phyloP scores from a whole-genome alignment of 2,888 invertebrate species.

The Drosophila acutilabella region DNA sequence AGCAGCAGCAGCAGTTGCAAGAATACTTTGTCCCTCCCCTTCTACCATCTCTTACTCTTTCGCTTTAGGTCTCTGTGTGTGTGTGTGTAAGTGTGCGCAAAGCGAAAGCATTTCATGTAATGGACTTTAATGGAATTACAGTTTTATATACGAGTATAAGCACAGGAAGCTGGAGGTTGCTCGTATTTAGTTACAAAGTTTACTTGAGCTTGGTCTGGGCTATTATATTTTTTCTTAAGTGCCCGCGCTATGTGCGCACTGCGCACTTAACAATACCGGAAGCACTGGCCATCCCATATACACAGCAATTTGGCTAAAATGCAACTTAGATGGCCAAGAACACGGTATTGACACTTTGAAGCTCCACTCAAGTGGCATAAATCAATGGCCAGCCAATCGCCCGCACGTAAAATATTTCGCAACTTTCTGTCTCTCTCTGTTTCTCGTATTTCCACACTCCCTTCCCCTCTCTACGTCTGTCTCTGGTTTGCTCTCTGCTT shows the following conservation, averaged over 20 bases:
- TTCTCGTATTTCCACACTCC: neutral
- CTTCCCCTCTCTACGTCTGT: neutral
- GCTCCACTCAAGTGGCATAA: constrained; percentile 77
- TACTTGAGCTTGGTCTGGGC: constrained; percentile 76
- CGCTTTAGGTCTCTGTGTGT: neutral
- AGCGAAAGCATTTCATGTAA: constrained; percentile 72
- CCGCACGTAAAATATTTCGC: constrained; percentile 78
- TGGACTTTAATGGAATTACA: constrained; percentile 81
- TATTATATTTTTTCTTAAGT: constrained; percentile 76
- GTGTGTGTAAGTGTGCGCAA: constrained; percentile 27
- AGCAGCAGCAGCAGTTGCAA: constrained; percentile 45
- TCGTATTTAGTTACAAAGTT: constrained; percentile 80
- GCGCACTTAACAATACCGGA: constrained; percentile 79
- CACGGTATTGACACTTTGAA: constrained; percentile 75
- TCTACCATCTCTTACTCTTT: neutral
- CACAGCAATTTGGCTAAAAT: constrained; percentile 78
- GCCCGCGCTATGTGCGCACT: constrained; percentile 54
- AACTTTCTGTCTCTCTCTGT: constrained; percentile 19
- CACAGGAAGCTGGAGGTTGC: constrained; percentile 25
- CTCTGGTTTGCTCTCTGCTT: constrained; percentile 8
- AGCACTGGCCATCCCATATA: constrained; percentile 51
- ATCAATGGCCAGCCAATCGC: constrained; percentile 75
- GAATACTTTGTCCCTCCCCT: constrained; percentile 4
- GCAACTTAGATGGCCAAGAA: constrained; percentile 57
- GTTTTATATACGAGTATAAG: constrained; percentile 63